phyloP scores from a whole-genome alignment of 2,888 invertebrate genomes.

The Idaea biselata region DNA sequence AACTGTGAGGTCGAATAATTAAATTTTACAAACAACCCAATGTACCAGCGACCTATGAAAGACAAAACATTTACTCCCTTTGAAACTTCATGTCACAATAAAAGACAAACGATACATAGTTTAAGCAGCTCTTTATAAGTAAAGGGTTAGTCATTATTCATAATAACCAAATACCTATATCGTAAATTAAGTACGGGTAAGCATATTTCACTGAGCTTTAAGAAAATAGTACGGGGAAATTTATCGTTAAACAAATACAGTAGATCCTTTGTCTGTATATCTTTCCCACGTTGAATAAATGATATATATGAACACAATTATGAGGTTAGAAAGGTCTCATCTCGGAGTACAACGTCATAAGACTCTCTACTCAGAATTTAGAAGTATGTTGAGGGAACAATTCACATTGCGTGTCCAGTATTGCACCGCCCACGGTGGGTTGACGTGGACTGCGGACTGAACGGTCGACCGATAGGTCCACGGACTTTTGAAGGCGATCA shows the following conservation, averaged over 20 bases:
- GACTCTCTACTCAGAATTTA: conserved; percentile 2
- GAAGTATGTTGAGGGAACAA: conserved; percentile 46
- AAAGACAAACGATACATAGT: too few species aligned
- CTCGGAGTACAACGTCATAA: conserved; percentile 45
- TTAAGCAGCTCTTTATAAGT: too few species aligned
- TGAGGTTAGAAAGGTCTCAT: conserved; percentile 45
- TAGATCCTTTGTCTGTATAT: conserved; percentile 18
- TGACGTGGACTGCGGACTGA: not conserved
- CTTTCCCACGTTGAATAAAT: conserved; percentile 50
- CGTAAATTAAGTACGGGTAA: too few species aligned
- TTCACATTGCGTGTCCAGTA: conserved; percentile 73
- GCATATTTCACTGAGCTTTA: too few species aligned
- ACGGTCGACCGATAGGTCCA: not conserved
- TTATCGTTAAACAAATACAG: conserved; percentile 15
- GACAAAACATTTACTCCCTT: too few species aligned
- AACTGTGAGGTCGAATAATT: too few species aligned
- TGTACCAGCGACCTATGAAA: too few species aligned
- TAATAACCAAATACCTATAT: too few species aligned
- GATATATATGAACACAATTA: conserved; percentile 40
- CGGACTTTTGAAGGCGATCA: not conserved
- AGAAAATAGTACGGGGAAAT: too few species aligned
- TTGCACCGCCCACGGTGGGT: conserved; percentile 65
- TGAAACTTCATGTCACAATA: too few species aligned
- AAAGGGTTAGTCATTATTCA: too few species aligned
- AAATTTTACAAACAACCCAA: too few species aligned